Evolutionary conservation across 1,140 invertebrate genomes (phyloP), one percentile per base, ranked within the genome.

Genomic region (Diachasmimorpha longicaudata): DNA sequence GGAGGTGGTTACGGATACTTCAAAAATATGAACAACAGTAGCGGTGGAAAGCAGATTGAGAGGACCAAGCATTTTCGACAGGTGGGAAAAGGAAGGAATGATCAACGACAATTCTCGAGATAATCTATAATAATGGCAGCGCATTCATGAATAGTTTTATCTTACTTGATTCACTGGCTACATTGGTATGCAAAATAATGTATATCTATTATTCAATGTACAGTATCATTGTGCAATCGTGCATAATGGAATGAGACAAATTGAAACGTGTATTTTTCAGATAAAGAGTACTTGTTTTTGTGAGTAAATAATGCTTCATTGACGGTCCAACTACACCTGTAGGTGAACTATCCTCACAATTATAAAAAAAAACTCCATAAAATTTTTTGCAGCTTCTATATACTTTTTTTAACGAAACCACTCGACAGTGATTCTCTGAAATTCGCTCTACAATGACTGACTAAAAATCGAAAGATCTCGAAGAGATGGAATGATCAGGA

Each of bases 1-100:
- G 94, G 94, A 9, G 94, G 94, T n/a, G 95, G 95, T 48, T 95
- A 92, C 82, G 94, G 94, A 25, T 92, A 92, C 78, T 94, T 93
- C 81, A 95, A 94, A 76, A 90, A 90, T 31, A 87, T 94, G 81
- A 95, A 95, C 80, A 90, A 90, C 76, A 83, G 89, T n/a, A 79
- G 70, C 31, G 76, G 79, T 74, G 72, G 85, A 77, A 79, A 84
- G 85, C 36, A 87, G 87, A 70, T 92, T 89, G 79, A 91, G 86
- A 83, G 81, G 10, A 83, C 78, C 8, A 86, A 85, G 76, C 84
- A 77, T 58, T 88, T 81, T 66, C 85, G 86, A 9, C 86, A 86
- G 74, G 82, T 84, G 21, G 85, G 81, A 25, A 88, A 85, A 66
- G 81, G 78, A 13, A 82, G 79, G 6, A 85, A 84, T 55, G 87